Percentiles rank a stretch among this genome's conserved stretches.
These are phyloP conservation scores for Oxyura jamaicensis DNA, from an alignment of 2,113 vertebrate genomes.

Conservation along the genomic window DNA sequence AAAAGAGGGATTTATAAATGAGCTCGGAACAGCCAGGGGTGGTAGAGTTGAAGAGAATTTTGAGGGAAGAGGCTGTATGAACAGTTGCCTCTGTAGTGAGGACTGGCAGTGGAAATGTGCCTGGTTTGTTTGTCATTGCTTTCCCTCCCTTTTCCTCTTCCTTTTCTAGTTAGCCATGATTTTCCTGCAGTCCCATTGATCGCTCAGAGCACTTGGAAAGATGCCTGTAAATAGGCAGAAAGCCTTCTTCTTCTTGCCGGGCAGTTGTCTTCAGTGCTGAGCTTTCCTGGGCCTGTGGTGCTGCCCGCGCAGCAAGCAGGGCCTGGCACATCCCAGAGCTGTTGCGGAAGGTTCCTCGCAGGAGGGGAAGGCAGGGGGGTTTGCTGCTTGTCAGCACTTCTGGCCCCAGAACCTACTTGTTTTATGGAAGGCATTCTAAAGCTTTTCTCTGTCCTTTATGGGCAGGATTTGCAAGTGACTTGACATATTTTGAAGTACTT, in stretches of 20 bases:
- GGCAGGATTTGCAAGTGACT: not conserved
- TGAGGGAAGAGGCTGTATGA: not conserved
- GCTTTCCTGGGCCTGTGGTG: not conserved
- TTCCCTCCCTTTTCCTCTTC: not conserved
- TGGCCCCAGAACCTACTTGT: not conserved
- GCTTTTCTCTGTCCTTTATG: not conserved
- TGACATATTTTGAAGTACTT: conserved; percentile 34
- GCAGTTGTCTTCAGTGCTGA: not conserved
- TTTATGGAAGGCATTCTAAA: not conserved
- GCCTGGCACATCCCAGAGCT: not conserved
- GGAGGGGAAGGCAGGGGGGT: not conserved
- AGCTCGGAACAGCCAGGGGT: not conserved
- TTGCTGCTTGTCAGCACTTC: not conserved
- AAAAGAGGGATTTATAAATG: not conserved
- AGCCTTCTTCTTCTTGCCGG: not conserved
- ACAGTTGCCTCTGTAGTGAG: not conserved
- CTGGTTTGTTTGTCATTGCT: not conserved
- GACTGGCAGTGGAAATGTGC: not conserved
- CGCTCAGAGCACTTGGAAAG: not conserved
- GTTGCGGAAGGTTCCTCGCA: not conserved
- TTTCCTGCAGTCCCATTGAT: not conserved
- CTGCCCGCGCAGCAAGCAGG: not conserved
- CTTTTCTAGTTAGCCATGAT: not conserved
- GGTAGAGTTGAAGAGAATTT: not conserved
- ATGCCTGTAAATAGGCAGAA: not conserved